Conservation (phyloP, 23 tunicate genomes). For the Trididemnum miniatum region DNA sequence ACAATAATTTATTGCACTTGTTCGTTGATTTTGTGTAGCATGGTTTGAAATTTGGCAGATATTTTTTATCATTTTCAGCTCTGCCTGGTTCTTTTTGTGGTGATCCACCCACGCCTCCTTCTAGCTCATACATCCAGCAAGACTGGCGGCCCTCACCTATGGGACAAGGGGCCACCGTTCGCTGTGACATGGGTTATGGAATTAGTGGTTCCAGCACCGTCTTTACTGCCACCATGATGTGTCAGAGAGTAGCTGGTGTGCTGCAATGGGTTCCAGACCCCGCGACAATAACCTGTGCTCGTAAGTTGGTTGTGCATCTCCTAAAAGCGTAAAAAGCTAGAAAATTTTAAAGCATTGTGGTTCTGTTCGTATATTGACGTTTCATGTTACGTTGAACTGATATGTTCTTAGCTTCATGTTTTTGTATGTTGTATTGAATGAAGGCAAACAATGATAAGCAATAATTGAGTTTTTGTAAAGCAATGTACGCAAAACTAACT, state of each 20-base stretch:
- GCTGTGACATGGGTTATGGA: slow-evolving; percentile 59
- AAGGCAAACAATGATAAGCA: too few species aligned
- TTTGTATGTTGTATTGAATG: too few species aligned
- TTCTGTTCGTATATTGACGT: too few species aligned
- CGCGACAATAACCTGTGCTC: slow-evolving; percentile 17
- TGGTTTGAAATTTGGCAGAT: too few species aligned
- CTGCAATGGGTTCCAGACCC: slow-evolving; percentile 43
- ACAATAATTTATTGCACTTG: too few species aligned
- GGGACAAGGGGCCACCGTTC: slow-evolving; percentile 32
- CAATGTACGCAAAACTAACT: too few species aligned
- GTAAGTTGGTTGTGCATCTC: too few species aligned
- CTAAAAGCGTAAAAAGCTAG: too few species aligned
- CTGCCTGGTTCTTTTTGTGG: slow-evolving; percentile 25
- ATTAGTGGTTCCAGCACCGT: slow-evolving; percentile 23
- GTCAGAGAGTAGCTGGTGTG: background rate
- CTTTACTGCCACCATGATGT: background rate
- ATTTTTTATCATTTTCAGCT: background rate
- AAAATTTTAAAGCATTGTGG: too few species aligned
- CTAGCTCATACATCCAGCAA: slow-evolving; percentile 25
- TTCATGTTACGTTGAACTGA: too few species aligned
- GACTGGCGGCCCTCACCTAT: slow-evolving; percentile 61
- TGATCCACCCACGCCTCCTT: slow-evolving; percentile 32
- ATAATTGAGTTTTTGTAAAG: too few species aligned
- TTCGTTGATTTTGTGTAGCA: background rate
- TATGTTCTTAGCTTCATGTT: too few species aligned